Percentiles rank a stretch among this genome's conserved stretches.
phyloP scores from a whole-genome alignment of 2,797 vertebrate genomes.

The Euphonia xanthogaster region DNA sequence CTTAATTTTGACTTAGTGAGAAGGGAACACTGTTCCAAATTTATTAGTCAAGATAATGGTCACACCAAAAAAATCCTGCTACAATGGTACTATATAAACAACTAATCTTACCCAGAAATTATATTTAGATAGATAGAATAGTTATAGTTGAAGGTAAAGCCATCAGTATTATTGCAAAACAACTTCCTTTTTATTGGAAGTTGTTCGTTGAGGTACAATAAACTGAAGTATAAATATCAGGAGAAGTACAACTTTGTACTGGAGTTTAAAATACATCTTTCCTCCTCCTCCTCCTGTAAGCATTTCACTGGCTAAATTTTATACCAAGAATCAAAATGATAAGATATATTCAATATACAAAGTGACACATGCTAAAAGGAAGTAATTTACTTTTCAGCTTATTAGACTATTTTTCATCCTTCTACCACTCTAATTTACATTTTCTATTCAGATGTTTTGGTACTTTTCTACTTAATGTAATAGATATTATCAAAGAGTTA shows the following conservation, averaged over 20 bases:
- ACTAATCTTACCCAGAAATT: not conserved
- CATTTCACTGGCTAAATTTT: not conserved
- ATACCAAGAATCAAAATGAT: not conserved
- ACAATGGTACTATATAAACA: not conserved
- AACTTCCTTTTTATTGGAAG: not conserved
- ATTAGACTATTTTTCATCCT: not conserved
- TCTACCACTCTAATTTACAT: not conserved
- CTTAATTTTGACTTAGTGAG: not conserved
- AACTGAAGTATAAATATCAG: not conserved
- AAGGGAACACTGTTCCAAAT: not conserved
- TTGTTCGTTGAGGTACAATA: not conserved
- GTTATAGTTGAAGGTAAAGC: not conserved
- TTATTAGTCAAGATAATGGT: not conserved
- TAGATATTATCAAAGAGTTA: not conserved
- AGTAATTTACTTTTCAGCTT: not conserved
- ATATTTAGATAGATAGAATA: not conserved
- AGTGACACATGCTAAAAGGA: not conserved
- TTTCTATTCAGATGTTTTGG: not conserved
- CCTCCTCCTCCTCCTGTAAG: not conserved
- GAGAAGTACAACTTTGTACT: not conserved
- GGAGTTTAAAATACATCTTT: not conserved
- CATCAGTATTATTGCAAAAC: not conserved
- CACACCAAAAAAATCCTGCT: not conserved
- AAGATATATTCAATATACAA: not conserved
- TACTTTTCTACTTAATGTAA: not conserved